Conservation (phyloP, 1,140 invertebrate genomes). For the Laupala kohalensis region DNA sequence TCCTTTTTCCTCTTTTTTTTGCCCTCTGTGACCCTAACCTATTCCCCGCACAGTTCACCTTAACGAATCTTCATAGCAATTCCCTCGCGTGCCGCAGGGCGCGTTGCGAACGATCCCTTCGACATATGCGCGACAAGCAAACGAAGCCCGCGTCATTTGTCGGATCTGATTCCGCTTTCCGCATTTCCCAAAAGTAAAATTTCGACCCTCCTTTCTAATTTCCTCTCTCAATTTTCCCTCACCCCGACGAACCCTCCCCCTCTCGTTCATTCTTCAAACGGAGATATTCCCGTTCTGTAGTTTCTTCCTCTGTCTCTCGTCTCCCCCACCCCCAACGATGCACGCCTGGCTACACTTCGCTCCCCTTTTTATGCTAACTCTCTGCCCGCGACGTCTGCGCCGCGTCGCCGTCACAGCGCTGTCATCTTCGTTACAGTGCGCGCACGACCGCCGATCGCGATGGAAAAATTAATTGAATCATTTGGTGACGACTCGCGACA, state of each 20-base stretch:
- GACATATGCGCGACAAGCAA: neutral
- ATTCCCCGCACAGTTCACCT: too few species aligned
- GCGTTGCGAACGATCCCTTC: neutral
- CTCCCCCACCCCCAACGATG: constrained; percentile 1
- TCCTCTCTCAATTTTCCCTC: neutral
- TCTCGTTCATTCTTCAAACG: neutral
- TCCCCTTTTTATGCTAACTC: neutral
- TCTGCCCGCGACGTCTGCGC: neutral
- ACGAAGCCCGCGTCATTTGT: neutral
- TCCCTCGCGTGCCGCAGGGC: neutral
- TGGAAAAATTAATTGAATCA: constrained; percentile 13
- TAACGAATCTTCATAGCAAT: neutral
- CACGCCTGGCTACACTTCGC: neutral
- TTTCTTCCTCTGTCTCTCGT: neutral
- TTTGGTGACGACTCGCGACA: neutral
- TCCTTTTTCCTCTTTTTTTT: too few species aligned
- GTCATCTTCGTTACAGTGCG: neutral
- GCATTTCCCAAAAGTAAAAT: constrained; percentile 11
- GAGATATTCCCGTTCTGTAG: neutral
- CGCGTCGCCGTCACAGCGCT: too few species aligned
- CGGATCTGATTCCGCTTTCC: neutral
- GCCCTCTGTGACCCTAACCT: too few species aligned
- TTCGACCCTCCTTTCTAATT: neutral
- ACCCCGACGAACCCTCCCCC: neutral
- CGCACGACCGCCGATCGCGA: constrained; percentile 6